Conservation (phyloP, 2,888 invertebrate genomes). For the Dynastes maya region DNA sequence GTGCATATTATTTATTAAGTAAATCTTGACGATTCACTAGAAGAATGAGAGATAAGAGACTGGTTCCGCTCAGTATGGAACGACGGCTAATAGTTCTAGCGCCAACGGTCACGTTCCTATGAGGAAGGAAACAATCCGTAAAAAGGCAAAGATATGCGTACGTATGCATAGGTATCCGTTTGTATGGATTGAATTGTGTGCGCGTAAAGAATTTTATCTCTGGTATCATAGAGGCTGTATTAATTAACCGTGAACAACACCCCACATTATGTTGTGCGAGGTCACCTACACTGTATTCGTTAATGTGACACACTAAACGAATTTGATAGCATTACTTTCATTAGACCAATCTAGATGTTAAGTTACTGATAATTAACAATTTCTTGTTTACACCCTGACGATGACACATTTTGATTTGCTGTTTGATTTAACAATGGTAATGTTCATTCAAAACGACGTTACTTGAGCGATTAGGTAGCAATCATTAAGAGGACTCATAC, state of each 20-base stretch:
- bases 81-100: slow-evolving; percentile 26
- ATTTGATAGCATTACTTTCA: too few relatives aligned
- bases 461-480: too few relatives aligned
- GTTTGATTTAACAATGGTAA: too few relatives aligned
- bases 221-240: slow-evolving; percentile 19
- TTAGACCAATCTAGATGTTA: too few relatives aligned
- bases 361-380: too few relatives aligned
- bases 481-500: too few relatives aligned
- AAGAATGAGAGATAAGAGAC: slow-evolving; percentile 34
- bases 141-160: neutral
- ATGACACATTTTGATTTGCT: too few relatives aligned
- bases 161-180: slow-evolving; percentile 9
- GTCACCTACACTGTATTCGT: neutral
- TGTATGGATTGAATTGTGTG: neutral
- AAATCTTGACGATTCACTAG: slow-evolving; percentile 35
- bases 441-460: too few relatives aligned
- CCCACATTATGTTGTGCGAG: neutral
- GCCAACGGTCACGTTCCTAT: slow-evolving; percentile 32
- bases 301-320: too few relatives aligned
- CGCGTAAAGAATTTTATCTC: neutral
- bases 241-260: slow-evolving; percentile 14
- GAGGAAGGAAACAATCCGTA: slow-evolving; percentile 42
- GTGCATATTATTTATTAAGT: slow-evolving; percentile 32
- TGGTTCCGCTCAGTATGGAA: slow-evolving; percentile 13
- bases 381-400: too few relatives aligned